Conservation (phyloP, 2,113 vertebrate species). For the Elachura formosa region DNA sequence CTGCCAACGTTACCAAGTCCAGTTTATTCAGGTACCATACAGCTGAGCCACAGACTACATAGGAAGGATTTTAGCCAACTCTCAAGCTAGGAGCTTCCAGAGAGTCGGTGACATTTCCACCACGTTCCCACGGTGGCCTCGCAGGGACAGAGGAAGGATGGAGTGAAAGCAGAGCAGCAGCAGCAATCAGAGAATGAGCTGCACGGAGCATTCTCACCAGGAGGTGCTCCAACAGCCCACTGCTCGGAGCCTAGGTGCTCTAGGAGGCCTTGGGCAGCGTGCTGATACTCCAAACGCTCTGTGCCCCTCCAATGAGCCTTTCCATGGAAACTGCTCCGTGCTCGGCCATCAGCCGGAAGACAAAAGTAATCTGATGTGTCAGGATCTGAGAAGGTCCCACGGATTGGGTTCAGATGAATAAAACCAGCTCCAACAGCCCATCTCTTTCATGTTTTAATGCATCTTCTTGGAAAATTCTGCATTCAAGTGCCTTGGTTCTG, state of each 20-base stretch:
- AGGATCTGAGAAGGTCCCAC: neutral
- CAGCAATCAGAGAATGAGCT: no score
- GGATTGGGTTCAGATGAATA: neutral
- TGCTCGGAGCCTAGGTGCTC: neutral
- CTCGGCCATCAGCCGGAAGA: neutral
- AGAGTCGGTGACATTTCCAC: neutral
- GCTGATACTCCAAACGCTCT: neutral
- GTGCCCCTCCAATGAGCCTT: rapidly evolving
- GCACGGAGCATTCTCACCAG: no score
- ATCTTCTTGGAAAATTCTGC: conserved; percentile 2
- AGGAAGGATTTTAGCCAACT: neutral
- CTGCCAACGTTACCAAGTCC: neutral
- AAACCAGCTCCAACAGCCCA: neutral
- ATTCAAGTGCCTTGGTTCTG: neutral
- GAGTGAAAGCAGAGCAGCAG: neutral
- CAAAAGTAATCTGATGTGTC: neutral
- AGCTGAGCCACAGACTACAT: neutral
- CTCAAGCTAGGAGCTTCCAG: neutral
- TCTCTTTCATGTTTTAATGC: neutral
- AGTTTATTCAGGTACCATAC: neutral
- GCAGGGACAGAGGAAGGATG: neutral
- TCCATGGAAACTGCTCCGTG: neutral
- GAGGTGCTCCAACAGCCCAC: neutral
- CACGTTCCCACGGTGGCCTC: neutral
- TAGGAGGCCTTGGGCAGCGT: neutral